Evolutionary conservation across 2,888 invertebrate species (phyloP).

Genomic region (Leptura quadrifasciata): DNA sequence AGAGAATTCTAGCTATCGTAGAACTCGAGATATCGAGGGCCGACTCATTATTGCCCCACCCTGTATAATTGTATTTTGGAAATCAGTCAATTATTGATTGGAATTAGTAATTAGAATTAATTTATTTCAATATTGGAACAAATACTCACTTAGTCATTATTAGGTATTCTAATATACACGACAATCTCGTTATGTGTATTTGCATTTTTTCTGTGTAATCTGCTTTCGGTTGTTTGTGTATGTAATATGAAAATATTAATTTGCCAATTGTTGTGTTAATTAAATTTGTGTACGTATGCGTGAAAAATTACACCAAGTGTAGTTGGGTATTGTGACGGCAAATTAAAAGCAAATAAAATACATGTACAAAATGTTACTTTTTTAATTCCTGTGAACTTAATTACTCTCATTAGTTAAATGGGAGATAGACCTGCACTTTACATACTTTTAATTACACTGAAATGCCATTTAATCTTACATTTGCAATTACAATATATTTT

Average conservation of each 20-base stretch:
- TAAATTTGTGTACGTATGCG: neutral
- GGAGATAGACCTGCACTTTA: neutral
- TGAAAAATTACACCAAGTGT: neutral
- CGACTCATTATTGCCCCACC: no score
- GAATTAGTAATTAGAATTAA: no score
- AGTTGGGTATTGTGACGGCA: neutral
- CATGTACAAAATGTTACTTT: neutral
- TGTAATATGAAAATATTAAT: neutral
- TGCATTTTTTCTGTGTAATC: no score
- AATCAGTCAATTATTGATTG: no score
- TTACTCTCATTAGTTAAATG: neutral
- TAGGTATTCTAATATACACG: no score
- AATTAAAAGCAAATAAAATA: slow-evolving; percentile 24
- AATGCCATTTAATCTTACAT: neutral
- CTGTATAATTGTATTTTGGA: no score
- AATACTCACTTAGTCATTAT: no score
- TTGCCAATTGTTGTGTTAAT: neutral
- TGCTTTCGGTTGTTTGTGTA: neutral
- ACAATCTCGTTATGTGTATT: no score
- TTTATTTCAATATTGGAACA: no score
- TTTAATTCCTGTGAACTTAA: slow-evolving; percentile 3
- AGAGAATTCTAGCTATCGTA: no score
- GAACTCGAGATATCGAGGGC: no score
- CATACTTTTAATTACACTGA: neutral
- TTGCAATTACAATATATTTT: neutral